Base-by-base conservation (phyloP, 2,888 invertebrate species). In the Myopa testacea region DNA sequence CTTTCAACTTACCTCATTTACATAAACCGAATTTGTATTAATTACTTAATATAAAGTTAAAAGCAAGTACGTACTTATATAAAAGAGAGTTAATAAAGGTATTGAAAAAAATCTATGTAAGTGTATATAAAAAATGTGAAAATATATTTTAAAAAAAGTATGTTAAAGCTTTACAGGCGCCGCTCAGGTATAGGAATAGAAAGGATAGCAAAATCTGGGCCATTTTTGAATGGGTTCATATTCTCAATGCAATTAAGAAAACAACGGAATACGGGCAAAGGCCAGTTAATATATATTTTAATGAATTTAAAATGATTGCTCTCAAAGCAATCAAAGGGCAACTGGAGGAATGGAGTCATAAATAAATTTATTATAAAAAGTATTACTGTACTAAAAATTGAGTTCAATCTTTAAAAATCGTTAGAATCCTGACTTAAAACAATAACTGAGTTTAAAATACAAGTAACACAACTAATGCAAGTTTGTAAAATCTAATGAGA, bases 41-140 rank as follows among this genome's bases (percentile, higher is more conserved):
- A 67, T 40, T 37, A 67, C 4, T 16, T 65, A 40, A 14, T n/a
- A 40, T 52, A 58, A 55, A 7, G 5, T 70, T 14, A 34, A 69
- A 69, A 70, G 37, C 37, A 70, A 55, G 8, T 37, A 26, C 4
- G 12, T 12, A 1, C 45, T 26, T 45, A 55, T 14, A n/a, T 55
- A 55, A 12, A n/a, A 55, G 10, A n/a, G n/a, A 37, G 40, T 38
- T 16, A 40, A n/a, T 37, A 67, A 67, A 67, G 40, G 5, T 67
- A 40, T n/a, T n/a, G n/a, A 40, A 67, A 37, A n/a, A 55, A 16
- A n/a, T 4, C 67, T 40, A 40, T 40, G 67, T 67, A 40, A n/a
- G 3, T 67, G 16, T 40, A 65, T 67, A 67, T 40, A 67, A 67
- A 40, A 67, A 16, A 67, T 67, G 40, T 67, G 16, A 38, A 67